Percentiles rank a stretch among this genome's conserved stretches.
phyloP scores from a whole-genome alignment of 2,113 vertebrate genomes.

The Ovibos moschatus region DNA sequence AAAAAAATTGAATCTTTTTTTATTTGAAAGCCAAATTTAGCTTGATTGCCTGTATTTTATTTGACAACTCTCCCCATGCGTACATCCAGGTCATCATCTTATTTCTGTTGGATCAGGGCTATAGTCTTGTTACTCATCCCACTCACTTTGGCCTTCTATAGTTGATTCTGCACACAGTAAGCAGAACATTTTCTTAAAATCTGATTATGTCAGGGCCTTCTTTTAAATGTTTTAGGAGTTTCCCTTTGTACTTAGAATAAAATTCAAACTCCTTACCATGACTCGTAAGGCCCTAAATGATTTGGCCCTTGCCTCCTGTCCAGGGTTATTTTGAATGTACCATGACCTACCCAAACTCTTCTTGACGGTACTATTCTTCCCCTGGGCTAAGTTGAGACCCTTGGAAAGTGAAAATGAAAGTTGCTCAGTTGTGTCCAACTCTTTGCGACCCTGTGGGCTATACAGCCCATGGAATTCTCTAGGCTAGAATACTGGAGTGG shows the following conservation, averaged over 20 bases:
- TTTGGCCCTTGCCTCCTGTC: neutral
- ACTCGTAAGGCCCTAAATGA: neutral
- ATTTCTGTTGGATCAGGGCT: neutral
- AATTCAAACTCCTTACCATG: neutral
- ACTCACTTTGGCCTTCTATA: neutral
- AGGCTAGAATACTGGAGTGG: neutral
- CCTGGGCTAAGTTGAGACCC: neutral
- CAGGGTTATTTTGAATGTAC: neutral
- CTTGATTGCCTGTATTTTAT: neutral
- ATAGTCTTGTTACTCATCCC: neutral
- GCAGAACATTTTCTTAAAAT: neutral
- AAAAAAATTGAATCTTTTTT: neutral
- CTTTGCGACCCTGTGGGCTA: rapidly evolving
- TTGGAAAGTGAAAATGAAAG: neutral
- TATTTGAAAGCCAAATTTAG: neutral
- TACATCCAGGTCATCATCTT: neutral
- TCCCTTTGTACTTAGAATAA: neutral
- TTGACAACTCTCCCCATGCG: neutral
- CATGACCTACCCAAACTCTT: neutral
- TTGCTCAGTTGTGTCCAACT: neutral
- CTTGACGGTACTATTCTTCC: neutral
- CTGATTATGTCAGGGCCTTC: neutral
- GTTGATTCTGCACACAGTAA: neutral
- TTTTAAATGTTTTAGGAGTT: neutral
- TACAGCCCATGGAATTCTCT: neutral